phyloP scores from a whole-genome alignment of 2,888 invertebrate species.

The Machimus atricapillus region DNA sequence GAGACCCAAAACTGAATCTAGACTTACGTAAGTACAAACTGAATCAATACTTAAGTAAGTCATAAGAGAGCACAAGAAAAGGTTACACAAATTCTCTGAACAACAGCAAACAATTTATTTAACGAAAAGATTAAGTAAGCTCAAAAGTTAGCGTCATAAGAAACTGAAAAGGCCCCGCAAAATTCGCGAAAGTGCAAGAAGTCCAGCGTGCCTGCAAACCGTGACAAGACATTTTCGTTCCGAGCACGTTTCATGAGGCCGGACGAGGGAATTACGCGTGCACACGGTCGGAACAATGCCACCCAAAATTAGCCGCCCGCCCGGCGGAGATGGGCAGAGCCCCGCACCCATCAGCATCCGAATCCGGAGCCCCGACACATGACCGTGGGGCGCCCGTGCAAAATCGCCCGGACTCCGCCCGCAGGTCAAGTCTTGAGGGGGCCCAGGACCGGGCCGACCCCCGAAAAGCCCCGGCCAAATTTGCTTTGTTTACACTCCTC shows the following conservation, averaged over 20 bases:
- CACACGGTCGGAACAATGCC: neutral
- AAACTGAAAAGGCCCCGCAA: neutral
- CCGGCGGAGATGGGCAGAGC: neutral
- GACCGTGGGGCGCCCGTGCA: neutral
- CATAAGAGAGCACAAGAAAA: constrained; percentile 9
- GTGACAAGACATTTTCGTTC: neutral
- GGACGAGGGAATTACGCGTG: neutral
- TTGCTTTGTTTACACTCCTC: neutral
- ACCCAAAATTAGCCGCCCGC: neutral
- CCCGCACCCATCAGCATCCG: neutral
- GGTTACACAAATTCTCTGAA: neutral
- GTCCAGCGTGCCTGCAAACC: neutral
- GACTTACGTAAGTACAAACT: constrained; percentile 3
- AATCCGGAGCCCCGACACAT: neutral
- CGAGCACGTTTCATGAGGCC: neutral
- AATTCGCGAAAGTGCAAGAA: neutral
- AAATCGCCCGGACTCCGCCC: neutral
- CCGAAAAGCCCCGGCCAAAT: neutral
- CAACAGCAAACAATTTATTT: constrained; percentile 2
- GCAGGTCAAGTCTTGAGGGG: neutral
- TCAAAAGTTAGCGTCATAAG: neutral
- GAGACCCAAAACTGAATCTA: neutral
- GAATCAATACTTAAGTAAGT: constrained; percentile 21
- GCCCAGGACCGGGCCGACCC: neutral
- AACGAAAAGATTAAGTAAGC: constrained; percentile 23